phyloP scores from a whole-genome alignment of 2,888 invertebrate species.

The Orthosia gothica region DNA sequence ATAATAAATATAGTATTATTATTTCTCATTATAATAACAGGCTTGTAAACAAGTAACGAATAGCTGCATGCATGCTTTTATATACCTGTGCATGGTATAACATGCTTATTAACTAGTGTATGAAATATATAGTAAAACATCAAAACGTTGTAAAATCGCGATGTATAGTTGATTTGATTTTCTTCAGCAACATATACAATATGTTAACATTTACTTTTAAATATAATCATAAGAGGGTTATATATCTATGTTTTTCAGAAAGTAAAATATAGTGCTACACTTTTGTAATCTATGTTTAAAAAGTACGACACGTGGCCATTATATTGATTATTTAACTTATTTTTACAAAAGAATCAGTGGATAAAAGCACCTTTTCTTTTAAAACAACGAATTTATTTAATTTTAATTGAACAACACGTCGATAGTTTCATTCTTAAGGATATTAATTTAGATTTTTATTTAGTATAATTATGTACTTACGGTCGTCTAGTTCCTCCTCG shows the following conservation, averaged over 20 bases:
- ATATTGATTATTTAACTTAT: background rate
- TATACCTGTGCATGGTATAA: background rate
- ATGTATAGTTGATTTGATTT: background rate
- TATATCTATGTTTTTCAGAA: background rate
- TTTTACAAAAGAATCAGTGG: too few relatives aligned
- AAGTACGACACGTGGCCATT: too few relatives aligned
- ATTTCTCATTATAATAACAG: slow-evolving; percentile 3
- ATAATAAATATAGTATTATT: slow-evolving; percentile 3
- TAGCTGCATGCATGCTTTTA: background rate
- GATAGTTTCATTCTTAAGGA: background rate
- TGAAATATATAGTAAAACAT: background rate
- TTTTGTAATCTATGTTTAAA: too few relatives aligned
- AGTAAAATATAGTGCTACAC: background rate
- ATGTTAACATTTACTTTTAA: background rate
- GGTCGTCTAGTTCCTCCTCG: slow-evolving; percentile 86
- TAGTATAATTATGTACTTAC: slow-evolving; percentile 75
- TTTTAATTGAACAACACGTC: too few relatives aligned
- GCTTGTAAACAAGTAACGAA: background rate
- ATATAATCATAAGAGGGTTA: too few relatives aligned
- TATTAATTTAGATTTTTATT: background rate
- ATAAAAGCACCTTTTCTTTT: too few relatives aligned
- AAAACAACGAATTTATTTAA: too few relatives aligned
- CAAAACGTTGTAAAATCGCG: background rate
- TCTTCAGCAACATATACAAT: background rate
- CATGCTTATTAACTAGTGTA: background rate